phyloP scores from a whole-genome alignment of 2,113 vertebrate species.

The Lepus timidus region DNA sequence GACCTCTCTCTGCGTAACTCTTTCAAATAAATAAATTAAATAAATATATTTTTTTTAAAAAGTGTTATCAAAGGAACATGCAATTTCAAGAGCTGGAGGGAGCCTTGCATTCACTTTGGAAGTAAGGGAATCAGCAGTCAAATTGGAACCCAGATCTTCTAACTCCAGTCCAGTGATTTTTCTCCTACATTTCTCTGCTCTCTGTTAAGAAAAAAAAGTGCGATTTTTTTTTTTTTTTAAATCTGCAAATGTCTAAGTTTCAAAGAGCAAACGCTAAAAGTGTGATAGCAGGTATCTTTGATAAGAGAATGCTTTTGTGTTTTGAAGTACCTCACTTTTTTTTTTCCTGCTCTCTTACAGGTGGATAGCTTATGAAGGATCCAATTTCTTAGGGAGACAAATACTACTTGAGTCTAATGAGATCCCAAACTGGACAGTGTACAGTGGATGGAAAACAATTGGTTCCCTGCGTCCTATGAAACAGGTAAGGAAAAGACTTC shows the following conservation, averaged over 20 bases:
- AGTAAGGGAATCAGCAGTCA: background rate
- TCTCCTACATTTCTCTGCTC: background rate
- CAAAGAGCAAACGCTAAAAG: background rate
- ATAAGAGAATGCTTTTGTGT: background rate
- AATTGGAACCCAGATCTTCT: background rate
- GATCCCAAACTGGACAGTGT: constrained; percentile 89
- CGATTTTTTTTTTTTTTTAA: background rate
- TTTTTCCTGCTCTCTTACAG: constrained; percentile 77
- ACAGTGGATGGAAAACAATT: constrained; percentile 91
- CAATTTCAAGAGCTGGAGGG: background rate
- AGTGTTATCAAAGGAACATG: background rate
- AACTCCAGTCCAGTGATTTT: background rate
- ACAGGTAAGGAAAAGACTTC: constrained; percentile 85
- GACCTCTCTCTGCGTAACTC: no score
- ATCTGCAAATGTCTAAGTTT: background rate
- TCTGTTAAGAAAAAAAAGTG: background rate
- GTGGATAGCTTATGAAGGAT: constrained; percentile 93
- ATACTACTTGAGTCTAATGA: constrained; percentile 88
- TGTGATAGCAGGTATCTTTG: background rate
- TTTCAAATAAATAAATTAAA: no score
- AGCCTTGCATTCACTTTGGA: background rate
- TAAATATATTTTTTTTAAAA: background rate
- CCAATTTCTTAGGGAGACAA: constrained; percentile 91
- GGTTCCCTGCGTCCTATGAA: constrained; percentile 91
- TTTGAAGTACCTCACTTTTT: background rate